These are phyloP conservation scores for Callosobruchus maculatus DNA, from an alignment of 2,888 invertebrate genomes.

Conservation along the genomic window DNA sequence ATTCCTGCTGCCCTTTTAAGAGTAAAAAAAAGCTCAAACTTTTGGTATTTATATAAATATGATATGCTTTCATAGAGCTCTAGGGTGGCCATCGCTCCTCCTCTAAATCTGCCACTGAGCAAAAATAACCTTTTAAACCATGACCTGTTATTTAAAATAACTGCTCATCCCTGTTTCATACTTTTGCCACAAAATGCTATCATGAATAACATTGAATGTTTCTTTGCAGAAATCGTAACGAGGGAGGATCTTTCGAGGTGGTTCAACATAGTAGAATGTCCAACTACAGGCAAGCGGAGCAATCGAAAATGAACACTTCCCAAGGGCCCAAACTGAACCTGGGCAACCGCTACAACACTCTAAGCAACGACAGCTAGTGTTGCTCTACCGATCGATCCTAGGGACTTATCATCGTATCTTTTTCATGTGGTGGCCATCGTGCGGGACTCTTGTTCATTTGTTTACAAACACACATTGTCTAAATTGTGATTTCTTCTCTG, in stretches of 20 bases:
- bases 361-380: conserved; percentile 56
- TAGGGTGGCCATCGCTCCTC: too few relatives aligned
- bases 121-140: too few relatives aligned
- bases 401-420: not conserved
- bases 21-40: too few relatives aligned
- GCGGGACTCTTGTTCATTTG: not conserved
- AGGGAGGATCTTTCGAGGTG: conserved; percentile 58
- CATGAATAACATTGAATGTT: too few relatives aligned
- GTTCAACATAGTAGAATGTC: conserved; percentile 56
- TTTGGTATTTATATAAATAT: too few relatives aligned
- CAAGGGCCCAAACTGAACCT: conserved; percentile 57
- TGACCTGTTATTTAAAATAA: too few relatives aligned
- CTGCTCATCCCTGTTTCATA: too few relatives aligned
- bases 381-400: not conserved
- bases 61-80: too few relatives aligned
- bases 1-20: too few relatives aligned
- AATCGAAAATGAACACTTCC: conserved; percentile 47
- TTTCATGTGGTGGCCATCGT: not conserved
- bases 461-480: not conserved
- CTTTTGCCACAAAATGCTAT: too few relatives aligned
- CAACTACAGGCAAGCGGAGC: conserved; percentile 50
- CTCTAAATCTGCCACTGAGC: too few relatives aligned
- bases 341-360: conserved; percentile 63
- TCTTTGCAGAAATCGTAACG: conserved; percentile 48
- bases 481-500: not conserved